Evolutionary conservation across 2,888 invertebrate species (phyloP), one percentile per base, ranked within the genome.

Genomic region (Eugnorisma glareosa): DNA sequence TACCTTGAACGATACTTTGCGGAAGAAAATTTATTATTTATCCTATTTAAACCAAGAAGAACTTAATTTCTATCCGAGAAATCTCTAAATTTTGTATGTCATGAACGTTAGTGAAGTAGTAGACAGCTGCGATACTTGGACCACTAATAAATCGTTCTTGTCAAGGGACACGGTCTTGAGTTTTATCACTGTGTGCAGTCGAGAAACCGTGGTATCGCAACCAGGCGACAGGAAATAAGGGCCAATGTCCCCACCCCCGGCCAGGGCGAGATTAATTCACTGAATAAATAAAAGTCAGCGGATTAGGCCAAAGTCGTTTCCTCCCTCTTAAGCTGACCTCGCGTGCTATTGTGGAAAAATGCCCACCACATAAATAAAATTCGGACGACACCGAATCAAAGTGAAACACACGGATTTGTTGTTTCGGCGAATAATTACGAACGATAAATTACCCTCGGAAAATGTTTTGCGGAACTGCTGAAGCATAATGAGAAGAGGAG

Each of bases 261-360:
- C 91, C 91, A 87, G 88, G 92, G 91, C 88, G 94, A 96, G 96
- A 96, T 96, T 96, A 96, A 96, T 96, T 96, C 96, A 96, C 94
- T 96, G 96, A 96, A 96, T 96, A 96, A 96, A 96, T 96, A 96
- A 96, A 96, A 96, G 96, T 96, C 96, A 96, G 96, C 96, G 96
- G 96, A 96, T 96, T 96, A 96, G 95, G 94, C 94, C 95, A 94
- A 94, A 95, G 95, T 94, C 95, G 95, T 95, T 96, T 94, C 95
- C 95, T 95, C 95, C 96, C 96, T 95, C 96, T 95, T 94, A 94
- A 94, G 94, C 94, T 96, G 96, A 96, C 96, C 96, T 95, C 95
- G 96, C 95, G 94, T 96, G 96, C 95, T 94, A 94, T 95, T 95
- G 94, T 94, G 93, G 94, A 95, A 95, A 96, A 96, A 95, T 96